Base-by-base conservation (phyloP, 2,113 vertebrate genomes). In the Ifrita kowaldi region DNA sequence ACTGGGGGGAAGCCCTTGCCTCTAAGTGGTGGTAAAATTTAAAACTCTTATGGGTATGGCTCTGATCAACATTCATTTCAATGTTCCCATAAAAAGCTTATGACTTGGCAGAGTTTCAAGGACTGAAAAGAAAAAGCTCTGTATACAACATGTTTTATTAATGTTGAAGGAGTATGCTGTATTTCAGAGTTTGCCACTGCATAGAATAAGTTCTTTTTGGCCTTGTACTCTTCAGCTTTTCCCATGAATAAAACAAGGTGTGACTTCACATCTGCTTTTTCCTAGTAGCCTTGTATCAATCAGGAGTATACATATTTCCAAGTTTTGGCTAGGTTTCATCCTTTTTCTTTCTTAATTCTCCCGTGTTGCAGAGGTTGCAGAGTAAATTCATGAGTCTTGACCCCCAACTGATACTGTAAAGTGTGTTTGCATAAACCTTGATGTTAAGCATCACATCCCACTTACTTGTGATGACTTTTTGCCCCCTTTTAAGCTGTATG, bases 101-200 rank as follows among this genome's bases (percentile, higher is more conserved):
- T 94, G 79, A 92, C 71, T 90, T 97, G 95, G 95, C 95, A 56
- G 56, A 21, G 35, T 93, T 96, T 96, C 92, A 92, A 50, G 84
- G 86, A 32, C 76, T 75, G 50, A 6, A n/a, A 86, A 68, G 87
- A 90, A 74, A 89, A 79, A 63, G 55, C 59, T 84, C 59, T 81
- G 52, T 88, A 78, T 95, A 96, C 76, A 93, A 27, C 82, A 91
- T 96, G 82, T 85, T 95, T 94, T 96, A 95, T 90, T 96, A 80
- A 95, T 90, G 93, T 70, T 97, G 93, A 96, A 92, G 88, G 91
- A 77, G 64, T 83, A 93, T 94, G 84, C 94, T 78, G 33, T 76
- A n/a, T 95, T 96, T 92, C 93, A 87, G 37, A 30, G 53, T 93
- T 69, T 62, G 76, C 84, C 88, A 60, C 88, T 87, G 90, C 88